Conservation (phyloP, 2,888 invertebrate species). For the Venustoraphidia nigricollis region DNA sequence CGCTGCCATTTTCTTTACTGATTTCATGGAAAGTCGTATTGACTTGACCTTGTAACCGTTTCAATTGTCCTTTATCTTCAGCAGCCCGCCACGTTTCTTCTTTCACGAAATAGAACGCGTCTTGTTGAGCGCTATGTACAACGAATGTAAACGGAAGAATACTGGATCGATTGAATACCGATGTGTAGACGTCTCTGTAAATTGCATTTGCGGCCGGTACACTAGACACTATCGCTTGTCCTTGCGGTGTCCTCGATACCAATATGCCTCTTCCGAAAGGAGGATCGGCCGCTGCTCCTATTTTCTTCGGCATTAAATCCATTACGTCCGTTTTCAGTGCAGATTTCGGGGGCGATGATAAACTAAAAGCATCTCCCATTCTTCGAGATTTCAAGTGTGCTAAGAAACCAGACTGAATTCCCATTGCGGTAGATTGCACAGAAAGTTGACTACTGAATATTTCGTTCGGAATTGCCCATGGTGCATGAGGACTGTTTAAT, state of each 20-base stretch:
- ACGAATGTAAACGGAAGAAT: conserved; percentile 77
- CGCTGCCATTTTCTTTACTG: conserved; percentile 50
- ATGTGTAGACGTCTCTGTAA: conserved; percentile 81
- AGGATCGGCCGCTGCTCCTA: conserved; percentile 74
- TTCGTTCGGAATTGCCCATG: conserved; percentile 32
- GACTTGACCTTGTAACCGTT: conserved; percentile 76
- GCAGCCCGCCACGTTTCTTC: conserved; percentile 80
- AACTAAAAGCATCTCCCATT: conserved; percentile 58
- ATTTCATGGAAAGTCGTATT: conserved; percentile 85
- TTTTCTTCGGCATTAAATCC: conserved; percentile 54
- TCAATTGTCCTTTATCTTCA: conserved; percentile 77
- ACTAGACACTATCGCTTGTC: conserved; percentile 68
- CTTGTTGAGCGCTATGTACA: conserved; percentile 76
- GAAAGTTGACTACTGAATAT: conserved; percentile 34
- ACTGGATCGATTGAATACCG: conserved; percentile 80
- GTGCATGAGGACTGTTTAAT: conserved; percentile 36
- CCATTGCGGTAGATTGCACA: conserved; percentile 45
- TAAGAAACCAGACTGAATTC: conserved; percentile 70
- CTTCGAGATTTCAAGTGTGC: conserved; percentile 66
- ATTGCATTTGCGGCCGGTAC: conserved; percentile 83
- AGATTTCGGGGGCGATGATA: conserved; percentile 65
- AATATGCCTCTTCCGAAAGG: conserved; percentile 79
- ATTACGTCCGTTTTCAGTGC: conserved; percentile 66
- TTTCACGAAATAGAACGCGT: conserved; percentile 86
- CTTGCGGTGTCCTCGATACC: conserved; percentile 62